Base-by-base conservation (phyloP, 2,888 invertebrate species). In the Plutella xylostella region DNA sequence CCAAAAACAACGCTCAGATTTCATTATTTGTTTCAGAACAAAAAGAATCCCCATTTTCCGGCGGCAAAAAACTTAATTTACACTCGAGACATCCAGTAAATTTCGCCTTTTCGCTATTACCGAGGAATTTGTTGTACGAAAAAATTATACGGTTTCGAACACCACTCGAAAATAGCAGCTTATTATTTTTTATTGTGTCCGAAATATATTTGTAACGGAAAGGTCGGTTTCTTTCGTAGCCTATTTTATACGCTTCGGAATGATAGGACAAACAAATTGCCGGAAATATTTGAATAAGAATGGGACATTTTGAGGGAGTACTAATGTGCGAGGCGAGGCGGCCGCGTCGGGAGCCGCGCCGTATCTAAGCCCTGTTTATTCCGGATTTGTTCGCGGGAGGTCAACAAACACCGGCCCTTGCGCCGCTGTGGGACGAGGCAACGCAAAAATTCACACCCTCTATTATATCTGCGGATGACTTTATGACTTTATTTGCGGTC, bases 251-350 rank as follows among this genome's bases (percentile, higher is more conserved):
- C 62, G 59, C 58, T 65, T 67, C 63, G 67, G 65, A 72, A 72
- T 65, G 75, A 74, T 72, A 71, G 72, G 65, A 72, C 68, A 73
- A 79, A 79, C 77, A 77, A 82, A 79, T 77, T 76, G 74, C 72
- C 72, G 75, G 74, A 79, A 79, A 76, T 76, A 79, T 83, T 83
- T 82, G 77, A 80, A 80, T 82, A 75, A 77, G 72, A 83, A 79
- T 78, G 74, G 76, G 63, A 68, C 67, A 67, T 73, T 78, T 72
- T 70, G 58, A 62, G 68, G 43, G 71, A 66, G 63, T 69, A 77
- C 77, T 80, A 82, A 80, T 79, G 77, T 75, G 72, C 72, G 67
- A 75, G 79, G 77, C 77, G 77, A n/a, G 76, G 73, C 65, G 64
- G 63, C 60, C 66, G 61, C 61, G 57, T 49, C 63, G 68, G 68